Evolutionary conservation across 2,888 invertebrate species (phyloP).

Genomic region (Rosalia funebris): DNA sequence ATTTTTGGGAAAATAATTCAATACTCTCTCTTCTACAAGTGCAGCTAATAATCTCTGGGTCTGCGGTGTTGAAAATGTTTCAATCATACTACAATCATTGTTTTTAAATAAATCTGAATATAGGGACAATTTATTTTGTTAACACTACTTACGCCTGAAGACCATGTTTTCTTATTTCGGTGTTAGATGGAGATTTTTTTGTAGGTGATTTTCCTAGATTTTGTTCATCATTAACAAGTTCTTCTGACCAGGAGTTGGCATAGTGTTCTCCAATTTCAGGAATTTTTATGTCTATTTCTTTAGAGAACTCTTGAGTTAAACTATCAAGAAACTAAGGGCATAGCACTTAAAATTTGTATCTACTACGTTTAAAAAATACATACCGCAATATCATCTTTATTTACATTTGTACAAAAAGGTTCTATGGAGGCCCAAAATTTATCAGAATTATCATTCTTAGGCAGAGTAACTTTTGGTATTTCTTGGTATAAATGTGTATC

Average conservation of each 20-base stretch:
- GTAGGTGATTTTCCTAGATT: slow-evolving; percentile 49
- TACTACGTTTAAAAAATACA: too few relatives aligned
- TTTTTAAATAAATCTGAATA: too few relatives aligned
- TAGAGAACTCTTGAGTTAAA: slow-evolving; percentile 71
- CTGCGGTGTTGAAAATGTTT: slow-evolving; percentile 81
- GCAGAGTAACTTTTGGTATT: slow-evolving; percentile 74
- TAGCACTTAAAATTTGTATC: too few relatives aligned
- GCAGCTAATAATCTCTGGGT: slow-evolving; percentile 91
- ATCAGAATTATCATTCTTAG: slow-evolving; percentile 92
- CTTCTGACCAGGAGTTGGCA: slow-evolving; percentile 85
- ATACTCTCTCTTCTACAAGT: slow-evolving; percentile 84
- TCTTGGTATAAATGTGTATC: slow-evolving; percentile 67
- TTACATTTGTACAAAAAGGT: slow-evolving; percentile 90
- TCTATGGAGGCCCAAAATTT: slow-evolving; percentile 96
- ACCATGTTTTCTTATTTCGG: slow-evolving; percentile 57
- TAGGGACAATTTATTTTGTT: too few relatives aligned
- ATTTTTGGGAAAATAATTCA: slow-evolving; percentile 50
- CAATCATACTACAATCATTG: slow-evolving; percentile 61
- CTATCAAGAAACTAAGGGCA: slow-evolving; percentile 73
- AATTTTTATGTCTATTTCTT: slow-evolving; percentile 81
- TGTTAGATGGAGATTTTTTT: slow-evolving; percentile 42
- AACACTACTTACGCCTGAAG: slow-evolving; percentile 52
- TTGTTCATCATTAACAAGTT: slow-evolving; percentile 72
- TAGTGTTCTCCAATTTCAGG: slow-evolving; percentile 92
- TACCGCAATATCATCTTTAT: slow-evolving; percentile 82